Conservation (phyloP, 2,113 vertebrate genomes). For the Pampusana beccarii region DNA sequence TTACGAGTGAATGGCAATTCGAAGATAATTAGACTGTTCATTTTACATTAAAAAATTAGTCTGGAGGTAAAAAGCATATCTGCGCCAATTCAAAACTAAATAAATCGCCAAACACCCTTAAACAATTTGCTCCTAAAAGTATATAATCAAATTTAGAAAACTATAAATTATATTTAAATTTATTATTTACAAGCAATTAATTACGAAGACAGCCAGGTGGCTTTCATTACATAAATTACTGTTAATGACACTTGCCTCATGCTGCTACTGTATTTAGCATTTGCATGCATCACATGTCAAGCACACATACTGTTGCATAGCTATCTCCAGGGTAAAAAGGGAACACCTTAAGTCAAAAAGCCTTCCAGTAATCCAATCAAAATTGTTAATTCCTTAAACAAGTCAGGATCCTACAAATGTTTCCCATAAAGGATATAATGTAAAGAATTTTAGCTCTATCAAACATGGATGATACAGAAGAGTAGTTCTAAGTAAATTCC, state of each 20-base stretch:
- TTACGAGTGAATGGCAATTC: not conserved
- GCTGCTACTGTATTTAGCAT: conserved; percentile 90
- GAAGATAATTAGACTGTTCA: not conserved
- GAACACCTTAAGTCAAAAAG: conserved; percentile 48
- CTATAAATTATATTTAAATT: conserved; percentile 91
- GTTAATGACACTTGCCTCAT: conserved; percentile 95
- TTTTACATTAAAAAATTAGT: not conserved
- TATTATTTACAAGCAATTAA: conserved; percentile 98
- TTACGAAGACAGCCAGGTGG: conserved; percentile 91
- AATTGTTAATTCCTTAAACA: not conserved
- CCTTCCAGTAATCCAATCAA: conserved; percentile 13
- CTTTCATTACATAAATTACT: conserved; percentile 91
- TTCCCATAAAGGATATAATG: not conserved
- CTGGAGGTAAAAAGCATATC: not conserved
- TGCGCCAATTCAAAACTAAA: conserved; percentile 6
- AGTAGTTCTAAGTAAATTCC: not conserved
- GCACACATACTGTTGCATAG: conserved; percentile 76
- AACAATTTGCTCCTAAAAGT: conserved; percentile 71
- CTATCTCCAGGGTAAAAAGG: conserved; percentile 77
- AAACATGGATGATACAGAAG: not conserved
- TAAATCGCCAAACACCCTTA: conserved; percentile 15
- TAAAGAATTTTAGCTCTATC: not conserved
- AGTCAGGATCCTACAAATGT: not conserved
- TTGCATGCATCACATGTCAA: conserved; percentile 87
- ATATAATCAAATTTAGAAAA: conserved; percentile 82